Evolutionary conservation across 2,888 invertebrate genomes (phyloP).

Genomic region (Euclidia mi): DNA sequence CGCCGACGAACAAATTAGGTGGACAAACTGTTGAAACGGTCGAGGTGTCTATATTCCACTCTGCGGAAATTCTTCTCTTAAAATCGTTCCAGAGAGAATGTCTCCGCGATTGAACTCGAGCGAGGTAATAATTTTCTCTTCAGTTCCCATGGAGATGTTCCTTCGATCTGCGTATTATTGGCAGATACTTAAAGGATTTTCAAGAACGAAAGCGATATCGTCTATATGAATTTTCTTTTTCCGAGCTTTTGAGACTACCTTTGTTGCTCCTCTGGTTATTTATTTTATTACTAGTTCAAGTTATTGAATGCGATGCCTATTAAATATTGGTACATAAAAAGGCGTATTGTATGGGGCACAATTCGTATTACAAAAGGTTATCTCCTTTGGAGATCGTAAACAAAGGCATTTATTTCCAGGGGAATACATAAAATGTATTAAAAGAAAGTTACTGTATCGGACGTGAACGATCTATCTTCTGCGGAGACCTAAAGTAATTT

Average conservation of each 20-base stretch:
- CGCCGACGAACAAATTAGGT: conserved; percentile 89
- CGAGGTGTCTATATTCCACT: conserved; percentile 88
- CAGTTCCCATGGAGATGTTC: conserved; percentile 73
- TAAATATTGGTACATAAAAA: too few relatives aligned
- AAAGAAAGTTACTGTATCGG: conserved; percentile 24
- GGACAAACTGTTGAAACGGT: conserved; percentile 89
- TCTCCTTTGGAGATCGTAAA: background rate
- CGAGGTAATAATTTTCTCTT: conserved; percentile 84
- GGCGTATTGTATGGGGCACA: too few relatives aligned
- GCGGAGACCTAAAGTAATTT: conserved; percentile 52
- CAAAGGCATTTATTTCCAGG: conserved; percentile 16
- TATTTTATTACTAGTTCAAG: conserved; percentile 20
- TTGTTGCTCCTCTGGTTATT: conserved; percentile 32
- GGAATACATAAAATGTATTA: conserved; percentile 19
- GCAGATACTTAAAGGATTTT: conserved; percentile 73
- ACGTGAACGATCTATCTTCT: conserved; percentile 40
- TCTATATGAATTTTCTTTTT: conserved; percentile 52
- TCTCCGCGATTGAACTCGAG: conserved; percentile 78
- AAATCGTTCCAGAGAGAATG: conserved; percentile 77
- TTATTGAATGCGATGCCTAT: conserved; percentile 32
- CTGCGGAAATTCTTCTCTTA: conserved; percentile 82
- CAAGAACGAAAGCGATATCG: conserved; percentile 65
- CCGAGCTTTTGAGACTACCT: conserved; percentile 32
- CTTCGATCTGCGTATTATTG: conserved; percentile 78
- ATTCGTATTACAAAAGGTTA: background rate